A percentile compares a stretch with the other conserved stretches of the same genome.
Conservation (phyloP, 2,113 vertebrate species). For the Hipposideros armiger region DNA sequence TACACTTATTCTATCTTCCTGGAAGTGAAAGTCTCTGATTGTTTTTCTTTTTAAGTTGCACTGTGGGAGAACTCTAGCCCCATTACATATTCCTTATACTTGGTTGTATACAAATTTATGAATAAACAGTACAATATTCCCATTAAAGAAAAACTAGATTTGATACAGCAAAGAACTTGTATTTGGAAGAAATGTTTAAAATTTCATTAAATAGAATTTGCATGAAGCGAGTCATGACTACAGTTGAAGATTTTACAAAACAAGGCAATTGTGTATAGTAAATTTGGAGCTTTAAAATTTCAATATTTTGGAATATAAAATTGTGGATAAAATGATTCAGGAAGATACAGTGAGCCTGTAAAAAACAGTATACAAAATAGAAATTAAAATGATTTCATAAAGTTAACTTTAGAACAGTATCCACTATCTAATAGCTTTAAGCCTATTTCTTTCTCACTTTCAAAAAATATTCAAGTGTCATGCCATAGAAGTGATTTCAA, state of each 20-base stretch:
- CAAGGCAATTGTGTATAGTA: background rate
- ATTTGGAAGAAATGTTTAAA: background rate
- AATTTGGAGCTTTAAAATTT: background rate
- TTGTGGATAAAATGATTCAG: background rate
- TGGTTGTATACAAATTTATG: background rate
- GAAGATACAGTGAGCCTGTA: background rate
- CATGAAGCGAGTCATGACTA: background rate
- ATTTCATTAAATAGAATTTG: background rate
- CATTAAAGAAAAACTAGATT: background rate
- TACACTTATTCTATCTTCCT: background rate
- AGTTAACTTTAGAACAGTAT: background rate
- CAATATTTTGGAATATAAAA: conserved; percentile 36
- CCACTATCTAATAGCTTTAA: background rate
- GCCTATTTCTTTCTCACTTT: background rate
- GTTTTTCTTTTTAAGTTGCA: background rate
- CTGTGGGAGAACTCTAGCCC: background rate
- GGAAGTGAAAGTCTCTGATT: background rate
- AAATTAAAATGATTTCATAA: conserved; percentile 35
- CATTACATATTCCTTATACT: background rate
- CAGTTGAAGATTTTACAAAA: background rate
- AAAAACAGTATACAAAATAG: background rate
- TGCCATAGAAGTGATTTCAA: background rate
- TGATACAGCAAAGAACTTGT: background rate
- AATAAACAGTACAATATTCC: conserved; percentile 17
- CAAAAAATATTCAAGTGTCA: background rate